phyloP scores from a whole-genome alignment of 2,797 vertebrate genomes.

The Rousettus madagascariensis region DNA sequence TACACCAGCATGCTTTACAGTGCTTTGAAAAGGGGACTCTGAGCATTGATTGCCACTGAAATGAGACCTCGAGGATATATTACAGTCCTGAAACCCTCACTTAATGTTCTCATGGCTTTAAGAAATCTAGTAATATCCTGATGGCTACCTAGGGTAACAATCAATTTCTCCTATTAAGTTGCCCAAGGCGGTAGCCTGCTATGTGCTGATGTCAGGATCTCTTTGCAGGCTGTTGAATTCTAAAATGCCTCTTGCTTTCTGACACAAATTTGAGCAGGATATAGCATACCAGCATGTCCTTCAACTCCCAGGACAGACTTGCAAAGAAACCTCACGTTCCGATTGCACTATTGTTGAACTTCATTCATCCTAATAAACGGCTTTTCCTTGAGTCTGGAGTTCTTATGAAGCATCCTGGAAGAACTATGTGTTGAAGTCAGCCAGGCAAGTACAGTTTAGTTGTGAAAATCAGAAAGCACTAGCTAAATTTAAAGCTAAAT shows the following conservation, averaged over 20 bases:
- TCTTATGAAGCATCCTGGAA: neutral
- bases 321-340: constrained; percentile 7
- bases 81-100: constrained; percentile 45
- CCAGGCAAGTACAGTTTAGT: neutral
- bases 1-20: constrained; percentile 34
- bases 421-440: neutral
- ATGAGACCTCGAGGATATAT: constrained; percentile 59
- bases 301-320: neutral
- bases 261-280: constrained; percentile 11
- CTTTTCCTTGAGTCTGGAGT: neutral
- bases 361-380: neutral
- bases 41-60: constrained; percentile 55
- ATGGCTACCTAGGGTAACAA: constrained; percentile 63
- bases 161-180: constrained; percentile 66
- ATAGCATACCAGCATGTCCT: neutral
- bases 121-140: constrained; percentile 66
- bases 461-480: neutral
- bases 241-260: constrained; percentile 43
- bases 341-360: neutral
- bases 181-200: constrained; percentile 52
- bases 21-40: constrained; percentile 23
- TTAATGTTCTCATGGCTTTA: constrained; percentile 54
- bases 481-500: neutral
- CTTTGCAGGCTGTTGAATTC: constrained; percentile 26
- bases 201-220: neutral